phyloP scores from a whole-genome alignment of 2,797 vertebrate species.

The Crenuchus spilurus region DNA sequence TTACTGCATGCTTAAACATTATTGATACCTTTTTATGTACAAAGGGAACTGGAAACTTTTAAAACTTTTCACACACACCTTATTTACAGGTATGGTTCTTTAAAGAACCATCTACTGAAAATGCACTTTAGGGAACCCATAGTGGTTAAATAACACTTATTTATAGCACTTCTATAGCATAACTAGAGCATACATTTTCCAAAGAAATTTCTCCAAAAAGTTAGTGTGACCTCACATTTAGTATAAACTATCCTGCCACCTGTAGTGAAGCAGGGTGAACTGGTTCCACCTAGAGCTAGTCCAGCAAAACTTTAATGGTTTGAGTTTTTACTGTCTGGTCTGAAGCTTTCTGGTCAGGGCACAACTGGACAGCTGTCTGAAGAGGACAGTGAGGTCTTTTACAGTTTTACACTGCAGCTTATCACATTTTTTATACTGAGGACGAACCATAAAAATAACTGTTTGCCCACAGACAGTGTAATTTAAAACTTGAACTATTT shows the following conservation, averaged over 20 bases:
- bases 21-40: no score
- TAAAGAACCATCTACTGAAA: no score
- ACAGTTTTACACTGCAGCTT: conserved; percentile 11
- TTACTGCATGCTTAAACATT: no score
- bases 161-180: no score
- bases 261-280: background rate
- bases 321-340: background rate
- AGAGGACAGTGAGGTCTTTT: conserved; percentile 21
- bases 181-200: no score
- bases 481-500: conserved; percentile 62
- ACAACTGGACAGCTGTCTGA: conserved; percentile 29
- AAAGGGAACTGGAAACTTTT: no score
- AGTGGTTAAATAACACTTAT: no score
- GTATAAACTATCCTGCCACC: background rate
- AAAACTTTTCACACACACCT: no score
- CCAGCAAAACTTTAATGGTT: background rate
- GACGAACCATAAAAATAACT: conserved; percentile 46
- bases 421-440: conserved; percentile 36
- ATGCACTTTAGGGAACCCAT: no score
- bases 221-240: background rate
- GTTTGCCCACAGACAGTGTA: conserved; percentile 43
- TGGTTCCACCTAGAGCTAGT: no score
- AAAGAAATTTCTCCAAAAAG: no score
- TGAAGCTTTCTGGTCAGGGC: conserved; percentile 26
- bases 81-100: no score